Base-by-base conservation (phyloP, 1,140 invertebrate species). In the Diorhabda sublineata region DNA sequence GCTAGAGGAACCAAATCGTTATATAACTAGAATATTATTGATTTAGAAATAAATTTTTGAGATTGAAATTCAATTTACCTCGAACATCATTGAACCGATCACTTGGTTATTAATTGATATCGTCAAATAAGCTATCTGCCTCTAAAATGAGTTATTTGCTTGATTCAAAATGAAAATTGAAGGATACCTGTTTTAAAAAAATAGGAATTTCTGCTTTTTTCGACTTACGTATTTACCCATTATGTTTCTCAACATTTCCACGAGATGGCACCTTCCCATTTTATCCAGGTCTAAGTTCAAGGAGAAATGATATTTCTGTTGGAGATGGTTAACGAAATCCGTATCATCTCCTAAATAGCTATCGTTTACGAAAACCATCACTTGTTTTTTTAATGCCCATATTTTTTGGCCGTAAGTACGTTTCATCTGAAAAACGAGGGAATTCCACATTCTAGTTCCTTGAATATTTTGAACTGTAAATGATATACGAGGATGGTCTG, bases 1-100 rank as follows among this genome's bases (percentile, higher is more conserved):
- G 84, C 83, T 57, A 78, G 73, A n/a, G 85, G 85, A 3, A 83
- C 80, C 56, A 84, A 70, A 73, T 85, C 84, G n/a, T 80, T 70
- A 67, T 84, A 86, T 9, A 86, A 74, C 84, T 85, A 68, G 59
- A 42, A 60, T 26, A 60, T 5, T 3, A 57, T n/a, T 57, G 56
- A 9, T 57, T 57, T 57, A 57, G 56, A 57, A 47, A 64, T 64
- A 3, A 11, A 11, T 71, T 5, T 8, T n/a, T 8, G 52, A n/a
- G 26, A 45, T n/a, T 66, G 69, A 71, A 52, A 52, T 6, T 52
- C 2, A 8, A n/a, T 75, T 80, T 81, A 84, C 84, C 81, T 83
- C 80, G 74, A 85, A 83, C 68, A 84, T 78, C 67, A 85, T 52
- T 5, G 82, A 78, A 7, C 84, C 84, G 44, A 81, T 73, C n/a